Conservation (phyloP, 2,888 invertebrate genomes). For the Panopea generosa region DNA sequence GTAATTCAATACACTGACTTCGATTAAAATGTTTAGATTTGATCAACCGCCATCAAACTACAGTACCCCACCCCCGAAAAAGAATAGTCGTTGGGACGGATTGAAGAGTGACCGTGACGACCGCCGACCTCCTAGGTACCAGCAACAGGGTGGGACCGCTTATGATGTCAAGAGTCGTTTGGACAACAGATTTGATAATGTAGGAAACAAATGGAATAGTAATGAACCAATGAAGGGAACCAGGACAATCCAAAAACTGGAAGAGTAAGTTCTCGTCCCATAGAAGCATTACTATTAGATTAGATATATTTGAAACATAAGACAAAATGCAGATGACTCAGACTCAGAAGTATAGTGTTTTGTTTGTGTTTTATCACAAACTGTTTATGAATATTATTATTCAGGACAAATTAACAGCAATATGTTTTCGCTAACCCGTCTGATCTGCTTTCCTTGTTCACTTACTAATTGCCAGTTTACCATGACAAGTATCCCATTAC, state of each 20-base stretch:
- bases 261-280: constrained; percentile 94
- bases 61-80: constrained; percentile 47
- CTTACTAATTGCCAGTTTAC: too few species aligned
- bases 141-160: not conserved
- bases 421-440: too few species aligned
- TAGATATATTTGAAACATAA: too few species aligned
- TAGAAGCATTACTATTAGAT: too few species aligned
- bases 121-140: constrained; percentile 36
- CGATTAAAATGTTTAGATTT: constrained; percentile 52
- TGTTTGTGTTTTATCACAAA: too few species aligned
- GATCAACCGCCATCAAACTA: constrained; percentile 57
- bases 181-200: constrained; percentile 85
- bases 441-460: too few species aligned
- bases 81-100: constrained; percentile 77
- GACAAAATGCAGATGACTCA: too few species aligned
- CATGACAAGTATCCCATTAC: too few species aligned
- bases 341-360: too few species aligned
- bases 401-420: too few species aligned
- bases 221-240: constrained; percentile 86
- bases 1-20: too few species aligned
- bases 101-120: constrained; percentile 75
- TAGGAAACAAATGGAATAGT: constrained; percentile 36
- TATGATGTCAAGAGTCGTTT: constrained; percentile 88
- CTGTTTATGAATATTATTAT: too few species aligned
- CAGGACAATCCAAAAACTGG: constrained; percentile 96